A percentile compares a stretch with the other conserved stretches of the same genome.
phyloP scores from a whole-genome alignment of 2,797 vertebrate genomes.

The Saxicola maurus region DNA sequence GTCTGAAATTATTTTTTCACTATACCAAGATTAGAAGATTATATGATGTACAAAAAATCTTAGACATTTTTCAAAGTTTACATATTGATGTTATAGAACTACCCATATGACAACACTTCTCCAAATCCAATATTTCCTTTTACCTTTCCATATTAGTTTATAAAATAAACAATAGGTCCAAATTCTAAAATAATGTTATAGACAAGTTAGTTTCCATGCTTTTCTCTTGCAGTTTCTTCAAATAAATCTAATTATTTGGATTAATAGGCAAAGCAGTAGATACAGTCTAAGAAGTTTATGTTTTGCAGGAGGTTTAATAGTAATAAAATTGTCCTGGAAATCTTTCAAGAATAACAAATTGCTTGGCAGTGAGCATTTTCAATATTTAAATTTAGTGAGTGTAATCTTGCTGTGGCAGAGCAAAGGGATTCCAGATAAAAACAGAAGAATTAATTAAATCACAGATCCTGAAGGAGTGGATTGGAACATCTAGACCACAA shows the following conservation, averaged over 20 bases:
- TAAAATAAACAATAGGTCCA: neutral
- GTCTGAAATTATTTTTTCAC: neutral
- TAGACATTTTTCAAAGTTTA: neutral
- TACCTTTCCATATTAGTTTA: neutral
- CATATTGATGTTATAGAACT: neutral
- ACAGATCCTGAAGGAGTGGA: neutral
- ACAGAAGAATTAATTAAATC: neutral
- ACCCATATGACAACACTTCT: neutral
- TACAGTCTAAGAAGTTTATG: neutral
- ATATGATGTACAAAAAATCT: neutral
- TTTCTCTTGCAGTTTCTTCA: neutral
- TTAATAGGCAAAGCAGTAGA: neutral
- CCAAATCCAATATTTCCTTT: neutral
- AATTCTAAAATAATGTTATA: neutral
- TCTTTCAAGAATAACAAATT: conserved; percentile 15
- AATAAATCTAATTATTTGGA: neutral
- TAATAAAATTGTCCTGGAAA: neutral
- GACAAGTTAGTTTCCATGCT: neutral
- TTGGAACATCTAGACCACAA: neutral
- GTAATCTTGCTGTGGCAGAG: neutral
- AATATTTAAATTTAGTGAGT: neutral
- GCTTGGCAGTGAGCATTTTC: conserved; percentile 1
- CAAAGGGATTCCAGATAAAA: neutral
- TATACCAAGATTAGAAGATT: neutral
- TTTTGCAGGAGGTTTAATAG: neutral